These are phyloP conservation scores for Megamerina dolium DNA, from an alignment of 2,888 invertebrate species.

Conservation along the genomic window DNA sequence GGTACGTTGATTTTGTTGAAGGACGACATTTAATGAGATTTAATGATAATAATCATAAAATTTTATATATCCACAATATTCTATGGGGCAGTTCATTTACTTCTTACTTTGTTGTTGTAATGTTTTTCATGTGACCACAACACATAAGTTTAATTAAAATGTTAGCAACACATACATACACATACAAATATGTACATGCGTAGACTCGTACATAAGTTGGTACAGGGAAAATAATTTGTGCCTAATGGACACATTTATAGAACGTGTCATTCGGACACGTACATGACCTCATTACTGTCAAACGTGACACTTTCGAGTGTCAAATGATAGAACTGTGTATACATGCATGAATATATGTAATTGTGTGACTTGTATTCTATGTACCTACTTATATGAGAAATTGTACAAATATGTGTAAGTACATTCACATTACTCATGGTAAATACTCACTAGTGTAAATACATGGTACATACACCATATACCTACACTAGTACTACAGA, in stretches of 20 bases:
- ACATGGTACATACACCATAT: not conserved
- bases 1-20: too few relatives aligned
- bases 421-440: not conserved
- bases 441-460: not conserved
- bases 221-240: conserved; percentile 9
- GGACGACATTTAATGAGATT: too few relatives aligned
- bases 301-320: conserved; percentile 22
- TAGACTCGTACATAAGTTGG: not conserved
- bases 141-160: not conserved
- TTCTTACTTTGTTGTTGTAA: too few relatives aligned
- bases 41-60: too few relatives aligned
- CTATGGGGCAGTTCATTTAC: too few relatives aligned
- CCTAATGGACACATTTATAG: conserved; percentile 14
- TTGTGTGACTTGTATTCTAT: too few relatives aligned
- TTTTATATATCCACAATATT: too few relatives aligned
- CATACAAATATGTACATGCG: not conserved
- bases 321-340: conserved; percentile 11
- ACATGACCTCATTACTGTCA: conserved; percentile 25
- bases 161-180: not conserved
- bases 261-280: conserved; percentile 20
- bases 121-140: too few relatives aligned
- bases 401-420: too few relatives aligned
- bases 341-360: too few relatives aligned
- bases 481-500: not conserved
- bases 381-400: too few relatives aligned